Evolutionary conservation across 1,140 invertebrate genomes (phyloP), one percentile per base, ranked within the genome.

Genomic region (Dufourea novaeangliae): DNA sequence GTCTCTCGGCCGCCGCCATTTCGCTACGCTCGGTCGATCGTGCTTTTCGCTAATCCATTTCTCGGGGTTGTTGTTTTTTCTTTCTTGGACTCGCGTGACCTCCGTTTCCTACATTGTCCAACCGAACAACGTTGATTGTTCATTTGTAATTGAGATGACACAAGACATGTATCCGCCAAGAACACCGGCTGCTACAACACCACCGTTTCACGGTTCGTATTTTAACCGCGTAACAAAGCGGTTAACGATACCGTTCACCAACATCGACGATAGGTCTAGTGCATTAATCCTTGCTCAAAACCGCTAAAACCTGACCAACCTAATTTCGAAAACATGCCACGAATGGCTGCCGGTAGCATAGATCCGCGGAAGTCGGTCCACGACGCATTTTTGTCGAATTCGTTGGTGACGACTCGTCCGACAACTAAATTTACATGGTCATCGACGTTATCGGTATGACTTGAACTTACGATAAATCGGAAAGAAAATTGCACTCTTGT

Each of bases 271-370:
- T 69, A 63, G 68, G 44, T 50, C 75, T 80, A 52, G 57, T 68
- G 62, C 75, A 61, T 64, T 80, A 78, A 70, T 79, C 74, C 79
- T 86, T 84, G 84, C 85, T 89, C 82, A 83, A 87, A 86, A 79
- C 84, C 87, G 86, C 66, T 73, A 85, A 80, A 88, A 90, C 87
- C 86, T 89, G 75, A 89, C 88, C 90, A 91, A 90, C 90, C 84
- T 86, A 85, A 89, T 89, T 88, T 82, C 86, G 64, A 84, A n/a
- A 69, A 69, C 84, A 80, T 85, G 87, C n/a, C 85, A 82, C 77
- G 71, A 78, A 69, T 50, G 61, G 37, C 59, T 39, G n/a, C 44
- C 57, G 50, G 71, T 64, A 44, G 29, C 73, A 32, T 57, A 54
- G 41, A 27, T 74, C 56, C 54, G 12, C 32, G 17, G 37, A 63